A percentile compares a stretch with the other conserved stretches of the same genome.
phyloP scores from a whole-genome alignment of 1,140 invertebrate species.

The Ganaspis sp. region DNA sequence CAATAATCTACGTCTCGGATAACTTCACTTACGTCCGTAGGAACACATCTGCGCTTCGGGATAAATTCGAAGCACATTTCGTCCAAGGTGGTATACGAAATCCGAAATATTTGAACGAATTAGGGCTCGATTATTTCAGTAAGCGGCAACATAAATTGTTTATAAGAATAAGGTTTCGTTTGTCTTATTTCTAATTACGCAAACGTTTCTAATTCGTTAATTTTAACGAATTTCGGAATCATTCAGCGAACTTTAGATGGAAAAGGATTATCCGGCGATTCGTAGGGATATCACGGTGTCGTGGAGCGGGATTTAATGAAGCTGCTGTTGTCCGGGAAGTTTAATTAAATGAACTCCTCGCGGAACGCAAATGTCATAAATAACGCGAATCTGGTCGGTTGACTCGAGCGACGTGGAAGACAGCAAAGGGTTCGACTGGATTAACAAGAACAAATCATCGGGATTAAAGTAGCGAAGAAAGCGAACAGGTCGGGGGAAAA shows the following conservation, averaged over 20 bases:
- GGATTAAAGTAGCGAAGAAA: slow-evolving; percentile 63
- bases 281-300: neutral
- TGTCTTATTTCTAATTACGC: too few relatives aligned
- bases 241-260: neutral
- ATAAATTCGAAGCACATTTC: too few relatives aligned
- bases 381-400: slow-evolving; percentile 19
- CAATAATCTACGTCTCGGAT: too few relatives aligned
- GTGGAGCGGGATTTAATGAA: slow-evolving; percentile 24
- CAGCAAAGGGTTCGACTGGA: slow-evolving; percentile 55
- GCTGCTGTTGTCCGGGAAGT: slow-evolving; percentile 4
- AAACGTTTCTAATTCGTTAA: too few relatives aligned
- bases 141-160: too few relatives aligned
- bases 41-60: too few relatives aligned
- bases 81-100: too few relatives aligned
- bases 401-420: neutral
- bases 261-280: slow-evolving; percentile 14
- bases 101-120: too few relatives aligned
- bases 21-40: too few relatives aligned
- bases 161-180: too few relatives aligned
- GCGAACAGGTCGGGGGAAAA: slow-evolving; percentile 40
- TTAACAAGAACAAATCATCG: slow-evolving; percentile 75
- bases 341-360: slow-evolving; percentile 15
- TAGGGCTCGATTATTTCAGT: too few relatives aligned
- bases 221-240: too few relatives aligned
- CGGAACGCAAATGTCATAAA: slow-evolving; percentile 19